Conservation (phyloP, 1,140 invertebrate species). For the Steinernema feltiae region DNA sequence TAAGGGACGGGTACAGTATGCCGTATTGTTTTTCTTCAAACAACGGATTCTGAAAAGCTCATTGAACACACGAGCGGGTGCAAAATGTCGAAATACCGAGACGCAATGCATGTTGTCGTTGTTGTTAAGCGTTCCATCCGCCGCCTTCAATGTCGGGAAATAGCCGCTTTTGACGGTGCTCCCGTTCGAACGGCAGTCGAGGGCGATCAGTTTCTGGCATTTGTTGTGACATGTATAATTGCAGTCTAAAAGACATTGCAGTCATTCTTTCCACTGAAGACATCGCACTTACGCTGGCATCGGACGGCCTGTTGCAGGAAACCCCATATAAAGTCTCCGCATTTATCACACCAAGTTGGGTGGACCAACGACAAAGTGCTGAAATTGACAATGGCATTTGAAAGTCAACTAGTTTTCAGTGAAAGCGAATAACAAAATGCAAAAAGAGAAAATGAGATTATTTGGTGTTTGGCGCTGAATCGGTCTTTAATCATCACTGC, state of each 20-base stretch:
- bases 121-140: background rate
- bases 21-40: background rate
- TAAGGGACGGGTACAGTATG: background rate
- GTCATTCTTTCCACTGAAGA: too few relatives aligned
- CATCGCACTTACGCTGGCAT: conserved; percentile 56
- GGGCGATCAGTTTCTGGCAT: conserved; percentile 61
- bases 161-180: background rate
- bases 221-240: conserved; percentile 63
- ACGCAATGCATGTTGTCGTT: background rate
- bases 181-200: conserved; percentile 59
- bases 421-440: background rate
- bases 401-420: background rate
- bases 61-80: conserved; percentile 1
- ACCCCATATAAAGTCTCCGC: conserved; percentile 63
- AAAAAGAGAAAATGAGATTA: background rate
- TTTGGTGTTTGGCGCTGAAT: background rate
- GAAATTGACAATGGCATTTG: background rate
- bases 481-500: too few relatives aligned
- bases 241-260: conserved; percentile 59
- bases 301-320: conserved; percentile 59
- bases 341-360: conserved; percentile 63
- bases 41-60: background rate
- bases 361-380: conserved; percentile 39
- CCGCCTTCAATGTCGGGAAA: background rate
- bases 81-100: background rate